Evolutionary conservation across 92 coral and sea anemone species (phyloP).

Genomic region (Umimayanthus chanpuru): DNA sequence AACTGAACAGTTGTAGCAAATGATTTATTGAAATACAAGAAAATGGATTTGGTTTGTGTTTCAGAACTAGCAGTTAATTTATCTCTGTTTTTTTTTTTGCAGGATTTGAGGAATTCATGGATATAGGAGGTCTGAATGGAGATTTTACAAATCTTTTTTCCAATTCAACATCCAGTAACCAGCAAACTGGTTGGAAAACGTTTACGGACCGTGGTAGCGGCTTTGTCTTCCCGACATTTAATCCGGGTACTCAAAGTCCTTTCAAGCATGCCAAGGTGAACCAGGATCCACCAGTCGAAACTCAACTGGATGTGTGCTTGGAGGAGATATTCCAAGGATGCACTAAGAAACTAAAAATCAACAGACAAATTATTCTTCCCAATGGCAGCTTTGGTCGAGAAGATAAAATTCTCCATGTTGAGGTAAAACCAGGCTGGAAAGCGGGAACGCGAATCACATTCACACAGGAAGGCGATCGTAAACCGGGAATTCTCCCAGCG

Average conservation of each 20-base stretch:
- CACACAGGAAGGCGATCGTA: constrained; percentile 75
- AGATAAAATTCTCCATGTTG: constrained; percentile 83
- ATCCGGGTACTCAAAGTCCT: constrained; percentile 56
- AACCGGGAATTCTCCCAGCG: constrained; percentile 79
- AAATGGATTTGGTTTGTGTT: neutral
- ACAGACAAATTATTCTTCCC: constrained; percentile 65
- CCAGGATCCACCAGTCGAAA: constrained; percentile 87
- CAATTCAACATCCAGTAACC: constrained; percentile 39
- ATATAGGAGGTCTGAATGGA: constrained; percentile 43
- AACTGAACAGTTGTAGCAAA: too few species aligned
- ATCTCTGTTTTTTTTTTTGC: constrained; percentile 8
- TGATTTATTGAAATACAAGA: neutral
- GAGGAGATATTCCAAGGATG: constrained; percentile 86
- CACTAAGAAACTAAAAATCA: constrained; percentile 74
- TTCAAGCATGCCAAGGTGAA: constrained; percentile 53
- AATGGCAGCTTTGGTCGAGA: constrained; percentile 56
- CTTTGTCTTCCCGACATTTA: constrained; percentile 55
- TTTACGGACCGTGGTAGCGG: constrained; percentile 54
- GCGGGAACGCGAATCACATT: constrained; percentile 94
- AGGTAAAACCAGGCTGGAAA: constrained; percentile 93
- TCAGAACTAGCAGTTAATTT: neutral
- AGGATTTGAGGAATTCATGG: constrained; percentile 71
- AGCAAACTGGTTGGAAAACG: constrained; percentile 62
- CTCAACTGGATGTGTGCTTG: constrained; percentile 70
- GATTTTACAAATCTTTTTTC: constrained; percentile 54